Percentiles rank a stretch among this genome's conserved stretches.
These are phyloP conservation scores for Martes martes DNA, from an alignment of 2,113 vertebrate genomes.

Conservation along the genomic window DNA sequence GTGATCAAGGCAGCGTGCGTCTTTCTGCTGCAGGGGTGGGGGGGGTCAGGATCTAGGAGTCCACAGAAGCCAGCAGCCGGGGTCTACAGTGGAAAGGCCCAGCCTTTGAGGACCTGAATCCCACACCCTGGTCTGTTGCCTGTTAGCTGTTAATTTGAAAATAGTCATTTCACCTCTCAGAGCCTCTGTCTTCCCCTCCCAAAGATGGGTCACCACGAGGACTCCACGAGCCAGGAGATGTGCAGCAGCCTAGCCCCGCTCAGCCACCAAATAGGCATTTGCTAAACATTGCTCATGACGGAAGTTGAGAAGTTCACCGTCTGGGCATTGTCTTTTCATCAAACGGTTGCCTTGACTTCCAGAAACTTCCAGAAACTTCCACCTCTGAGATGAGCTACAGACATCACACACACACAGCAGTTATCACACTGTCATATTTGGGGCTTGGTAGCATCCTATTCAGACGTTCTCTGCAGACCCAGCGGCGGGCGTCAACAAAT, in stretches of 20 bases:
- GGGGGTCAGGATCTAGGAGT: no score
- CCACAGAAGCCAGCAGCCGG: fast-evolving
- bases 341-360: neutral
- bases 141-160: neutral
- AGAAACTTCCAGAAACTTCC: neutral
- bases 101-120: fast-evolving
- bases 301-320: neutral
- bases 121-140: neutral
- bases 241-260: neutral
- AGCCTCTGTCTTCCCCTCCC: neutral
- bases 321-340: neutral
- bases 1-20: fast-evolving
- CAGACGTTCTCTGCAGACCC: fast-evolving
- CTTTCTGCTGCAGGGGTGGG: no score
- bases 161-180: neutral
- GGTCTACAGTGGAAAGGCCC: no score
- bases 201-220: neutral
- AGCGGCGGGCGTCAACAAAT: neutral
- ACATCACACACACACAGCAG: fast-evolving
- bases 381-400: neutral
- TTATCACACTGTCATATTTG: fast-evolving
- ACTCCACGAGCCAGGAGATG: neutral
- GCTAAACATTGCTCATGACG: neutral
- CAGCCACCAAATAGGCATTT: neutral
- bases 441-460: fast-evolving